Percentiles rank a stretch among this genome's conserved stretches.
Conservation (phyloP, 2,888 invertebrate species). For the Achlya flavicornis region DNA sequence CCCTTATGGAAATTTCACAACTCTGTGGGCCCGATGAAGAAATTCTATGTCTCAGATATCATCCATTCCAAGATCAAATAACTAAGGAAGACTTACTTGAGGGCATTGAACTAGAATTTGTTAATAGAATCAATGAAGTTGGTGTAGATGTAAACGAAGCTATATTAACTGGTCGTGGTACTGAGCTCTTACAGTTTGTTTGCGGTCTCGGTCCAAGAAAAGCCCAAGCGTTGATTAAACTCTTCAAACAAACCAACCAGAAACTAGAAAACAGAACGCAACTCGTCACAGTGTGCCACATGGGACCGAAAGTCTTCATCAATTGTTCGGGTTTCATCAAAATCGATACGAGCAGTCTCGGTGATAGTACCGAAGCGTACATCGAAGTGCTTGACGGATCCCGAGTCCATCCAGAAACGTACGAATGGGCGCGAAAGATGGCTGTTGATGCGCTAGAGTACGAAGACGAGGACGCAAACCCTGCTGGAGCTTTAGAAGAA, state of each 20-base stretch:
- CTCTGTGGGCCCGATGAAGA: slow-evolving; percentile 98
- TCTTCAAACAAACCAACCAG: slow-evolving; percentile 95
- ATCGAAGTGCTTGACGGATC: slow-evolving; percentile 98
- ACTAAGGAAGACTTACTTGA: slow-evolving; percentile 94
- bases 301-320: slow-evolving; percentile 99
- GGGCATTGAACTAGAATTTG: slow-evolving; percentile 93
- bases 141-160: slow-evolving; percentile 98
- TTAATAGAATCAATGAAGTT: slow-evolving; percentile 98
- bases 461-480: slow-evolving; percentile 98
- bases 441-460: slow-evolving; percentile 99
- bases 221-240: slow-evolving; percentile 92
- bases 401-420: slow-evolving; percentile 99
- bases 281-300: slow-evolving; percentile 96
- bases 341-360: slow-evolving; percentile 97
- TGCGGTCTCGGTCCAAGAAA: slow-evolving; percentile 98
- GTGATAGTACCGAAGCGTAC: slow-evolving; percentile 97
- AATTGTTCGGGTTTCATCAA: slow-evolving; percentile 99
- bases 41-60: slow-evolving; percentile 96
- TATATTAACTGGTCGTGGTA: slow-evolving; percentile 93
- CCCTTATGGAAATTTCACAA: slow-evolving; percentile 97
- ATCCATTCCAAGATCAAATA: slow-evolving; percentile 92
- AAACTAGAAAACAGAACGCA: slow-evolving; percentile 97
- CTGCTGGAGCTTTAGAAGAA: slow-evolving; percentile 98
- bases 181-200: slow-evolving; percentile 96
- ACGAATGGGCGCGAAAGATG: slow-evolving; percentile 99